Evolutionary conservation across 2,797 vertebrate genomes (phyloP).

Genomic region (Erethizon dorsatum): DNA sequence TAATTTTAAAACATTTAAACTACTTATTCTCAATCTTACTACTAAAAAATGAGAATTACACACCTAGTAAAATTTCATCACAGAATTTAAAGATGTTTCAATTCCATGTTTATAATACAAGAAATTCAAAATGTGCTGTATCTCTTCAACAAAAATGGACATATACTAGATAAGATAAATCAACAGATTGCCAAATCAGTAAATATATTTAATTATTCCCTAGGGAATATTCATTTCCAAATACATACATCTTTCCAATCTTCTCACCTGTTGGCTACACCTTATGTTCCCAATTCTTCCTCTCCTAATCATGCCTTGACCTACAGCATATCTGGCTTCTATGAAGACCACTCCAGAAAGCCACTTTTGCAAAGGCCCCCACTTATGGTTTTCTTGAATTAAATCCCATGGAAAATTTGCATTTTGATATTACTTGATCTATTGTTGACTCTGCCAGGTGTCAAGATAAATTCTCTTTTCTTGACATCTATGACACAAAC

Average conservation of each 20-base stretch:
- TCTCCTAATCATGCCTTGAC: neutral
- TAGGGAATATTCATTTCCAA: slow-evolving; percentile 1
- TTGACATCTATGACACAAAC: neutral
- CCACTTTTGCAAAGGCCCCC: neutral
- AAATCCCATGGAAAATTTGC: neutral
- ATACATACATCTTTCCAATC: neutral
- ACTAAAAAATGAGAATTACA: slow-evolving; percentile 14
- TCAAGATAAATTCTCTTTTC: neutral
- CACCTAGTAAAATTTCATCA: neutral
- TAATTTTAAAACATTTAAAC: neutral
- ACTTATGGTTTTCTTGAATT: neutral
- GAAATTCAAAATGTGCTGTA: neutral
- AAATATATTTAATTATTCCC: neutral
- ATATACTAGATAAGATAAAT: neutral
- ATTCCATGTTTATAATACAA: neutral
- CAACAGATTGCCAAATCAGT: neutral
- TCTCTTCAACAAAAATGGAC: neutral
- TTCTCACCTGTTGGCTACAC: neutral
- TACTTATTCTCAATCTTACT: neutral
- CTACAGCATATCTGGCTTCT: neutral
- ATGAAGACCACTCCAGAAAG: neutral
- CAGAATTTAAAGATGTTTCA: neutral
- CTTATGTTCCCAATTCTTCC: neutral
- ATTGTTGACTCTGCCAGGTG: neutral
- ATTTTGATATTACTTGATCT: neutral